Conservation (phyloP, 2,797 vertebrate species). For the Smutsia gigantea region DNA sequence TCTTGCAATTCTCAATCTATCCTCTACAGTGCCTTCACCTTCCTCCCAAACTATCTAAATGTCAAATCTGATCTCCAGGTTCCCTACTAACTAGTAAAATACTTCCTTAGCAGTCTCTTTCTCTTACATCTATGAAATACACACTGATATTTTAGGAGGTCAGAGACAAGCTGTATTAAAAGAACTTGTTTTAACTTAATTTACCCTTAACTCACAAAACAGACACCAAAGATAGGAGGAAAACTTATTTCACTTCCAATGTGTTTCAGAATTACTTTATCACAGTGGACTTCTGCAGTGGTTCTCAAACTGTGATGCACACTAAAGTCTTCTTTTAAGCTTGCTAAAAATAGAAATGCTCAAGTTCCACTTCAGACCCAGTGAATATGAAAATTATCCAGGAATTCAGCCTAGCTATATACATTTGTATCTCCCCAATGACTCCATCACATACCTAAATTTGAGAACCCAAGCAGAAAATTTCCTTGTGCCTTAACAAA, state of each 20-base stretch:
- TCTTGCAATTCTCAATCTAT: not conserved
- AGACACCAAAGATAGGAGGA: not conserved
- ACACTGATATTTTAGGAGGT: not conserved
- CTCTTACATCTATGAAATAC: conserved; percentile 10
- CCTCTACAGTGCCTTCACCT: not conserved
- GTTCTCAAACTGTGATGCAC: not conserved
- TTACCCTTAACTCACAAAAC: conserved; percentile 41
- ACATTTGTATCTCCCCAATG: not conserved
- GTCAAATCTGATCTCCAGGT: not conserved
- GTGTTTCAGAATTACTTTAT: not conserved
- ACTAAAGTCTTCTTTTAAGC: not conserved
- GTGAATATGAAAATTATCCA: not conserved
- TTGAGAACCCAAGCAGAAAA: conserved; percentile 13
- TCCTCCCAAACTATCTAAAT: not conserved
- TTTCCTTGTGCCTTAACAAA: not conserved
- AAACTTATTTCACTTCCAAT: not conserved
- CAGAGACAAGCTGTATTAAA: not conserved
- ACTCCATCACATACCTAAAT: conserved; percentile 19
- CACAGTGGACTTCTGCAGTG: not conserved
- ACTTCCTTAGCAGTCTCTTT: not conserved
- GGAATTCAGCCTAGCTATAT: not conserved
- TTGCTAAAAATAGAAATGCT: conserved; percentile 9
- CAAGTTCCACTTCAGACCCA: not conserved
- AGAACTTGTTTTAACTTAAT: conserved; percentile 17
- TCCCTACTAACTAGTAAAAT: not conserved